Evolutionary conservation across 2,888 invertebrate genomes (phyloP).

Genomic region (Cantharis nigra): DNA sequence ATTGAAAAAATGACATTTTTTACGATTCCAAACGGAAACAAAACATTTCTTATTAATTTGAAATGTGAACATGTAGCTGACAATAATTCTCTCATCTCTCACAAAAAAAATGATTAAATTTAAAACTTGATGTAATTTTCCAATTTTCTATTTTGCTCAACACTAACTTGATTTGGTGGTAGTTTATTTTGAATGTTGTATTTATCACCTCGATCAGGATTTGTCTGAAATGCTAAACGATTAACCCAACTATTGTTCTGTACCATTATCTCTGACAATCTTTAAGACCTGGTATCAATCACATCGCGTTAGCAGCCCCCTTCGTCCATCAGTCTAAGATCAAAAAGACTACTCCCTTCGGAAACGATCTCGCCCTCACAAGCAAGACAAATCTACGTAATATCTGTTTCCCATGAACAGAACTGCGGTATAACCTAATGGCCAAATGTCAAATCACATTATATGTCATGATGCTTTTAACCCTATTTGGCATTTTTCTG

Average conservation of each 20-base stretch:
- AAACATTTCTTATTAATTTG: neutral
- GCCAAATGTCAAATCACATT: constrained; percentile 33
- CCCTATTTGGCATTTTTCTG: constrained; percentile 30
- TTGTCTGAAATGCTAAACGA: neutral
- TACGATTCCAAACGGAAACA: neutral
- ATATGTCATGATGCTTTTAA: constrained; percentile 32
- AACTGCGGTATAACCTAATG: constrained; percentile 39
- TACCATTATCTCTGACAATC: constrained; percentile 43
- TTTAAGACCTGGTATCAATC: constrained; percentile 50
- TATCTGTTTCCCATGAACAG: constrained; percentile 46
- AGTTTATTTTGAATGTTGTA: neutral
- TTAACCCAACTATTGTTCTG: constrained; percentile 4
- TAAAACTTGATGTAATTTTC: neutral
- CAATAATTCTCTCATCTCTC: neutral
- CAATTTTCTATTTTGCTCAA: neutral
- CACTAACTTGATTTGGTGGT: neutral
- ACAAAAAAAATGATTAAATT: too few species aligned
- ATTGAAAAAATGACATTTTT: neutral
- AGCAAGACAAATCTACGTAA: constrained; percentile 49
- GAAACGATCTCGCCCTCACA: constrained; percentile 30
- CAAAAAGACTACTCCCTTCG: constrained; percentile 39
- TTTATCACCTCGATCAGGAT: neutral
- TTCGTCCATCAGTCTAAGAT: constrained; percentile 45
- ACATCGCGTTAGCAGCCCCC: constrained; percentile 44
- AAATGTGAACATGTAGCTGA: neutral